These are phyloP conservation scores for Mya arenaria DNA, from an alignment of 1,140 invertebrate species.

Conservation along the genomic window DNA sequence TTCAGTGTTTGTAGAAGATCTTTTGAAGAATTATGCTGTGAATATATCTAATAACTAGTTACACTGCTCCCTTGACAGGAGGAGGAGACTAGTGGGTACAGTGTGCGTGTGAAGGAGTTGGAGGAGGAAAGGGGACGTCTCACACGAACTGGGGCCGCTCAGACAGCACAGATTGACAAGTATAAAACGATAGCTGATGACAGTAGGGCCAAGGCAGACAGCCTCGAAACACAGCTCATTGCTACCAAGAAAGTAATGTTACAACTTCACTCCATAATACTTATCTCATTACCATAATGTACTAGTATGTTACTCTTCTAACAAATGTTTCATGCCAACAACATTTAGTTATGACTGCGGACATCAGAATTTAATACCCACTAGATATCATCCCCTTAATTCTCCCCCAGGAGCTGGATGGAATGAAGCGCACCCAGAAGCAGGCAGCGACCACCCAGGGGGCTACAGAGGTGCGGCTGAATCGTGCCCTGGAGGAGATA, in stretches of 20 bases:
- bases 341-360: no score
- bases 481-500: conserved; percentile 80
- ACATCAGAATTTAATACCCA: no score
- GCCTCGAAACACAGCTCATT: conserved; percentile 74
- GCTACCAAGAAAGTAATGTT: conserved; percentile 76
- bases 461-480: conserved; percentile 79
- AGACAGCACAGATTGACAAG: conserved; percentile 79
- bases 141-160: conserved; percentile 69
- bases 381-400: no score
- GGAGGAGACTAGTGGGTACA: conserved; percentile 67
- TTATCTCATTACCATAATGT: no score
- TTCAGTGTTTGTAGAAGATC: no score
- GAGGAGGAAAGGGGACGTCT: conserved; percentile 77
- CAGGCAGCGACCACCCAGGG: conserved; percentile 77
- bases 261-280: conserved; percentile 2
- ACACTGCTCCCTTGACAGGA: conserved; percentile 71
- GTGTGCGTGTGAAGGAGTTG: conserved; percentile 69
- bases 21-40: no score
- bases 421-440: conserved; percentile 77
- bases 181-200: conserved; percentile 78
- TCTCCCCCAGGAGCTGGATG: conserved; percentile 79
- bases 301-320: no score
- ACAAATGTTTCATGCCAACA: background rate
- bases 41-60: no score
- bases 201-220: conserved; percentile 74